Evolutionary conservation across 2,797 vertebrate genomes (phyloP), one percentile per base, ranked within the genome.

Genomic region (Heterohyrax brucei): DNA sequence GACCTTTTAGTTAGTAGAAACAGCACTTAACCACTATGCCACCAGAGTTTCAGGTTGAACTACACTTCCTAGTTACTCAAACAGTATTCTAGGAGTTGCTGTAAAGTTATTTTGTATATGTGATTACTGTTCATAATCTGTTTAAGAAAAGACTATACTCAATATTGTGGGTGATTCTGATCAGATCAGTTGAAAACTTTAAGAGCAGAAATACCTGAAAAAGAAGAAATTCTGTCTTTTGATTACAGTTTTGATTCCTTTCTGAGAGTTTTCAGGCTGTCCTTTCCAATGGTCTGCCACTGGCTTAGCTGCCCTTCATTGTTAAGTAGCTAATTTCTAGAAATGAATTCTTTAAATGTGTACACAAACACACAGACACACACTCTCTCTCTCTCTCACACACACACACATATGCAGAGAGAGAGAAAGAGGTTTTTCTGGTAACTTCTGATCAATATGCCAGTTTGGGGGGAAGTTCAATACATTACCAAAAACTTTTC

Each of bases 371-470:
- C 22, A 75, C 30, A 19, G 33, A 44, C 21, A 24, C 30, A 33
- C 39, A 44, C 39, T 39, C 39, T 39, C 39, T 39, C 39, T 39
- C 39, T 39, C 39, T 39, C 39, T 39, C 4, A 46, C 22, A 10
- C 13, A 24, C 26, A 22, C 10, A 10, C 14, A 48, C 44, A 24
- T 76, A 14, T 39, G 39, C 39, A 39, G 39, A 39, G 39, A 39
- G 39, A 39, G 39, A 39, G 39, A 39, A 39, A 39, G 39, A 39
- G 39, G 4, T 87, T 61, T 9, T 33, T 59, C 70, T 66, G 62
- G 81, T n/a, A 2, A 66, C 48, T 44, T 10, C 7, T 30, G 10
- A 30, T 3, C 0, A 0, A 22, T 50, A 33, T 3, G 48, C 6
- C 62, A n/a, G 21, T 6, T 48, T 83, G 39, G 19, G 39, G 18